Percentiles rank a stretch among this genome's conserved stretches.
phyloP scores from a whole-genome alignment of 2,888 invertebrate species.

The Nemoura dubitans region DNA sequence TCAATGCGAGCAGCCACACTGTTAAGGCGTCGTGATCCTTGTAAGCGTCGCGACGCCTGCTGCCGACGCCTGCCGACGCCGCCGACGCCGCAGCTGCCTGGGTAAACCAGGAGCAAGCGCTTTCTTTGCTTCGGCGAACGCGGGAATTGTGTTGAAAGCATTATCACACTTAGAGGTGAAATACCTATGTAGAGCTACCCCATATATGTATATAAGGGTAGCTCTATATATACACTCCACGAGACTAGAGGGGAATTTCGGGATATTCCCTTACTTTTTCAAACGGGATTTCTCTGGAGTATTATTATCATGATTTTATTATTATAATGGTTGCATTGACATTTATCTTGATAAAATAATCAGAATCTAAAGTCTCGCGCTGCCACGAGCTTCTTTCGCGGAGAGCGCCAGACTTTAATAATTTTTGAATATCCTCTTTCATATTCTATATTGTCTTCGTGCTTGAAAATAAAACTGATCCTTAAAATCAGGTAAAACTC shows the following conservation, averaged over 20 bases:
- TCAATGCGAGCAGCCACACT: slow-evolving; percentile 47
- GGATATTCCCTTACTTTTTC: background rate
- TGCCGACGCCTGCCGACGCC: background rate
- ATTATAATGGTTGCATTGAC: background rate
- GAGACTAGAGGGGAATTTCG: background rate
- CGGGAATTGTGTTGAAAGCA: slow-evolving; percentile 27
- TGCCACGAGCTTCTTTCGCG: background rate
- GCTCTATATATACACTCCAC: background rate
- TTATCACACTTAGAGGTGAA: slow-evolving; percentile 12
- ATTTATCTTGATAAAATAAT: background rate
- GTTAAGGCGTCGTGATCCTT: slow-evolving; percentile 49
- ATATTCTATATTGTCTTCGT: slow-evolving; percentile 17
- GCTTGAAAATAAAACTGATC: slow-evolving; percentile 26
- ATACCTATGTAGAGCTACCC: background rate
- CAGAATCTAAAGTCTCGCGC: background rate
- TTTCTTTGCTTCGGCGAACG: background rate
- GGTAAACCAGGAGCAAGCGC: background rate
- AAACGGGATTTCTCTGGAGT: slow-evolving; percentile 12
- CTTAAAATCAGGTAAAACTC: slow-evolving; percentile 41
- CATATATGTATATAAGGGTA: background rate
- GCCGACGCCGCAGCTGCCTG: slow-evolving; percentile 3
- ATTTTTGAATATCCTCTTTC: background rate
- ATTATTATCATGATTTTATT: background rate
- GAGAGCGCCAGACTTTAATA: background rate
- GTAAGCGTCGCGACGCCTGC: slow-evolving; percentile 32